phyloP scores from a whole-genome alignment of 2,888 invertebrate species.

The Periphyllus acericola region DNA sequence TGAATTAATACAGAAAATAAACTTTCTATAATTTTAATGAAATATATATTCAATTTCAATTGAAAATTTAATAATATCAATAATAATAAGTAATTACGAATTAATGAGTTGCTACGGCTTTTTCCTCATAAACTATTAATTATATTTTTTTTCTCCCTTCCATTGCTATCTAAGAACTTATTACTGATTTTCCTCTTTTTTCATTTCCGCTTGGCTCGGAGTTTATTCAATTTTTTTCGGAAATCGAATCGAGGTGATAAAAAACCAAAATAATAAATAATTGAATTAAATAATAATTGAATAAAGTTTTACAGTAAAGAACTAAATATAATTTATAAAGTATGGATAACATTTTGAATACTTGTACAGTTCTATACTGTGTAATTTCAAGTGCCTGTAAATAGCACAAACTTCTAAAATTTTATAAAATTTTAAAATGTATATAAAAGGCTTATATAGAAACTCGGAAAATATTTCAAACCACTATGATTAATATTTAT shows the following conservation, averaged over 20 bases:
- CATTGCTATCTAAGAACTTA: not conserved
- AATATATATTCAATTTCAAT: not conserved
- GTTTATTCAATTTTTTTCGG: not conserved
- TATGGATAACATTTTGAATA: not conserved
- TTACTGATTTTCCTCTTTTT: conserved; percentile 17
- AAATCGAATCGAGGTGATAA: conserved; percentile 17
- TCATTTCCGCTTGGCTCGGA: not conserved
- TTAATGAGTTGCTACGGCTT: not conserved
- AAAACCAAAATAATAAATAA: conserved; percentile 23
- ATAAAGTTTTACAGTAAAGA: not conserved
- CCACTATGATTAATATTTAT: no score
- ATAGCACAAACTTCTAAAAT: no score
- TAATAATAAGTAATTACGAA: not conserved
- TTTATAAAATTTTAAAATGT: no score
- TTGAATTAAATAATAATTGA: no score
- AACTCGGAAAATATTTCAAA: no score
- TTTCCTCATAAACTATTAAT: not conserved
- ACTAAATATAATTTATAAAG: not conserved
- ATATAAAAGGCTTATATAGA: no score
- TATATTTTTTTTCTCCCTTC: no score
- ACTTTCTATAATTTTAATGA: not conserved
- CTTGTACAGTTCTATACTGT: not conserved
- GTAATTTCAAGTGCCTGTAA: not conserved
- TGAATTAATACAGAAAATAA: not conserved
- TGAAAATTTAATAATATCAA: not conserved